Percentiles rank a stretch among this genome's conserved stretches.
phyloP scores from a whole-genome alignment of 2,797 vertebrate genomes.

The Hipposideros larvatus region DNA sequence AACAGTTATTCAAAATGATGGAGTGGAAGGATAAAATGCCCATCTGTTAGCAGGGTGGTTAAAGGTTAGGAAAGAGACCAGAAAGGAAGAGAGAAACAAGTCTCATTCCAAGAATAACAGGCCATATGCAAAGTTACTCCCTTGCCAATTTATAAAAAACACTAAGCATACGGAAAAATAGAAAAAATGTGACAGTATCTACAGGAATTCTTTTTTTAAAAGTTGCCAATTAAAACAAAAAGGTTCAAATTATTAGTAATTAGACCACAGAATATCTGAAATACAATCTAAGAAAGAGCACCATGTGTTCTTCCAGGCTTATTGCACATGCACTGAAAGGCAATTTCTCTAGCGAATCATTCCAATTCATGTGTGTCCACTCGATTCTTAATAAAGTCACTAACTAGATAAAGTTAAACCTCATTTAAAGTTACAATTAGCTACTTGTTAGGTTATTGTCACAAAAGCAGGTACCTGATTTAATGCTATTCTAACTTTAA shows the following conservation, averaged over 20 bases:
- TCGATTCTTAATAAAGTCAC: constrained; percentile 37
- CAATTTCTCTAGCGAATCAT: background rate
- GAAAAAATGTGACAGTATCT: constrained; percentile 21
- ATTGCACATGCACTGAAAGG: background rate
- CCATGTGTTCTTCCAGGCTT: background rate
- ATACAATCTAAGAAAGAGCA: constrained; percentile 12
- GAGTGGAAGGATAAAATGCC: constrained; percentile 21
- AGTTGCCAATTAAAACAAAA: constrained; percentile 58
- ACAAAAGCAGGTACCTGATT: constrained; percentile 11
- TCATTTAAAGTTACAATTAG: constrained; percentile 59
- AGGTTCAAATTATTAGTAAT: background rate
- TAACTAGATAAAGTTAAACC: background rate
- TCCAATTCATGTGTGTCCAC: background rate
- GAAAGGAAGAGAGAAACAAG: background rate
- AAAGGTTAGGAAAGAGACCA: constrained; percentile 55
- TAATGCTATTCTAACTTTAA: background rate
- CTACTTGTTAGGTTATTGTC: background rate
- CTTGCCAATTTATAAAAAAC: constrained; percentile 57
- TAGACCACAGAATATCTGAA: constrained; percentile 33
- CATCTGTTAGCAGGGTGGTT: constrained; percentile 56
- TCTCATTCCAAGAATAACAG: constrained; percentile 40
- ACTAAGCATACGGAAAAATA: constrained; percentile 45
- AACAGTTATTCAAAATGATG: constrained; percentile 54
- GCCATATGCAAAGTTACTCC: constrained; percentile 52
- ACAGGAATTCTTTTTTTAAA: constrained; percentile 37